Evolutionary conservation across 2,797 vertebrate species (phyloP), one percentile per base, ranked within the genome.

Genomic region (Sebastes oblongus): DNA sequence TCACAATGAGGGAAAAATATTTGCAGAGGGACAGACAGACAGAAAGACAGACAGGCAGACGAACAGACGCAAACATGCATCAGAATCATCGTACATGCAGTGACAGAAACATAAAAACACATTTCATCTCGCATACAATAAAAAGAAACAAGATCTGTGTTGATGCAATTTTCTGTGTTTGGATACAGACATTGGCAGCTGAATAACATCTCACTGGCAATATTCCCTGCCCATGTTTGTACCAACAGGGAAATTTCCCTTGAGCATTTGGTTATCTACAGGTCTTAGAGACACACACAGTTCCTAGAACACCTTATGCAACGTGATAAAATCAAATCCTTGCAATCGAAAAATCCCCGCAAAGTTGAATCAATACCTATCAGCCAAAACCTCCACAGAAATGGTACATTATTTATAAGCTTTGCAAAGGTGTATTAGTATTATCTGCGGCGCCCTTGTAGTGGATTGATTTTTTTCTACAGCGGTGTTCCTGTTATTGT

Each of bases 181-280:
- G 27, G 58, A 66, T 58, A 22, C 42, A 62, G 34, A 62, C 29
- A 54, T 5, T 58, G 46, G 29, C 58, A 62, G 27, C 66, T 39
- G 20, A 72, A 32, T 25, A 34, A 64, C 50, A 64, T 72, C 66
- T 52, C 24, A 22, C 18, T 1, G 8, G 27, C 22, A 71, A 36
- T 78, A 72, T 59, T 65, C 39, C 29, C 78, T 12, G 36, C 27
- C 55, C 30, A 55, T 71, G 66, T 86, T 87, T 77, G 68, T 69
- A 73, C 12, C 55, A 79, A 34, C 30, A 6, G 30, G 11, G 25
- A 66, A 64, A 84, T 83, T 84, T 82, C 68, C 78, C 75, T 4
- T 6, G 39, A 81, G 67, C 20, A 42, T 71, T 64, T 67, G 10
- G 22, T 62, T 67, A 61, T 83, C 30, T 42, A 30, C 56, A 39